Percentiles rank a stretch among this genome's conserved stretches.
Conservation (phyloP, 2,797 vertebrate species). For the Bovichtus variegatus region DNA sequence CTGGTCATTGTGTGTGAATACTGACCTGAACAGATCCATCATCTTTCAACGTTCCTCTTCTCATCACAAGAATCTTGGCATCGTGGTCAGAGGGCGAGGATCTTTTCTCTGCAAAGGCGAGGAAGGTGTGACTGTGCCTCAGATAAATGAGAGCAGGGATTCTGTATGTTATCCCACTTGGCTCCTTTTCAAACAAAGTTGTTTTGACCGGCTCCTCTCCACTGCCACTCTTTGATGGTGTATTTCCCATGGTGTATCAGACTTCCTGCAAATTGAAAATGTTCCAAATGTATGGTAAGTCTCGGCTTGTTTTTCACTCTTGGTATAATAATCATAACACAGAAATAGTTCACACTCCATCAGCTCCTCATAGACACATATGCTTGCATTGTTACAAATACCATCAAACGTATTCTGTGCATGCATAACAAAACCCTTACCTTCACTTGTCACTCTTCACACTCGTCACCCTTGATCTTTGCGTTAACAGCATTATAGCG, state of each 20-base stretch:
- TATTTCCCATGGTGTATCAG: conserved; percentile 76
- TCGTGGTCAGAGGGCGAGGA: conserved; percentile 83
- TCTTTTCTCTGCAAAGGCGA: conserved; percentile 94
- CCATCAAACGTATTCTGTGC: background rate
- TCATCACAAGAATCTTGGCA: conserved; percentile 90
- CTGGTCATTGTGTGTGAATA: conserved; percentile 6
- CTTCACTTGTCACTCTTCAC: conserved; percentile 64
- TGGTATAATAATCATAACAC: conserved; percentile 43
- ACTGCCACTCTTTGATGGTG: conserved; percentile 66
- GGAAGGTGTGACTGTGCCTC: conserved; percentile 81
- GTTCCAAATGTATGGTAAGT: conserved; percentile 4
- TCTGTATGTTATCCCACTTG: conserved; percentile 87
- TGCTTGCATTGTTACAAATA: conserved; percentile 21
- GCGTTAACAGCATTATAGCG: conserved; percentile 37
- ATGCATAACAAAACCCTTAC: conserved; percentile 45
- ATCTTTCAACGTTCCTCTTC: conserved; percentile 81
- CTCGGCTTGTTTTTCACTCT: background rate
- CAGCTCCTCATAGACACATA: conserved; percentile 46
- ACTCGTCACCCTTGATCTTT: conserved; percentile 35
- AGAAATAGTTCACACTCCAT: conserved; percentile 67
- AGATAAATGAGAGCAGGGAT: conserved; percentile 92
- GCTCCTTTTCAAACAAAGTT: conserved; percentile 86
- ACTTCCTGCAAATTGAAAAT: conserved; percentile 50
- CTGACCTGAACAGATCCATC: conserved; percentile 85
- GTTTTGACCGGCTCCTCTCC: conserved; percentile 77